Evolutionary conservation across 1,140 invertebrate species (phyloP).

Genomic region (Oppia nitens): DNA sequence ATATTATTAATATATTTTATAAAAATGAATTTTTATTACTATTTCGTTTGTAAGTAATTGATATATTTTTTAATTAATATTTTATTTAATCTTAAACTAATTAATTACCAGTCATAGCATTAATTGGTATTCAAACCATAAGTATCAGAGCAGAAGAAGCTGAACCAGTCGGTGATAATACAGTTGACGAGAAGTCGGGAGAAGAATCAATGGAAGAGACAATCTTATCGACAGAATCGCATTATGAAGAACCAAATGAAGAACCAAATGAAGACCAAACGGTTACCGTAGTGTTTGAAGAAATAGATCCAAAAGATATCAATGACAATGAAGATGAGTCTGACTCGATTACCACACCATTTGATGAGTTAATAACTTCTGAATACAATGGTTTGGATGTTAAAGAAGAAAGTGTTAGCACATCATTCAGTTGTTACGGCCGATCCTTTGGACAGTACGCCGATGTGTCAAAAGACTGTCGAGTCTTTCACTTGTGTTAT

Average conservation of each 20-base stretch:
- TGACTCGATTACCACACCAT: not conserved
- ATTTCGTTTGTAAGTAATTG: no score
- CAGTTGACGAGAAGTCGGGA: no score
- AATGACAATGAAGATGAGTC: not conserved
- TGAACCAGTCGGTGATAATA: no score
- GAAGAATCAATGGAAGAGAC: no score
- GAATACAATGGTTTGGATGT: not conserved
- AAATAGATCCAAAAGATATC: not conserved
- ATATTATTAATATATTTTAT: no score
- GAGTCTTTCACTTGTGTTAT: conserved; percentile 23
- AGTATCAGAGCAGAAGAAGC: no score
- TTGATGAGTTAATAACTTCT: not conserved
- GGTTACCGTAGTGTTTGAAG: not conserved
- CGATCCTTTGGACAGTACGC: conserved; percentile 21
- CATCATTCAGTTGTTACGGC: not conserved
- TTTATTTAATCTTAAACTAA: no score
- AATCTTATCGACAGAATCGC: no score
- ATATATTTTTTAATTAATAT: no score
- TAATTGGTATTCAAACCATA: no score
- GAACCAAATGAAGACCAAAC: not conserved
- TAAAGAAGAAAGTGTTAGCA: not conserved
- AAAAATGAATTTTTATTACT: no score
- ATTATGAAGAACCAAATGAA: not conserved
- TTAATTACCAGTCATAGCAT: no score
- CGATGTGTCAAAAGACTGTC: conserved; percentile 20